Evolutionary conservation across 2,113 vertebrate genomes (phyloP), one percentile per base, ranked within the genome.

Genomic region (Odontesthes bonariensis): DNA sequence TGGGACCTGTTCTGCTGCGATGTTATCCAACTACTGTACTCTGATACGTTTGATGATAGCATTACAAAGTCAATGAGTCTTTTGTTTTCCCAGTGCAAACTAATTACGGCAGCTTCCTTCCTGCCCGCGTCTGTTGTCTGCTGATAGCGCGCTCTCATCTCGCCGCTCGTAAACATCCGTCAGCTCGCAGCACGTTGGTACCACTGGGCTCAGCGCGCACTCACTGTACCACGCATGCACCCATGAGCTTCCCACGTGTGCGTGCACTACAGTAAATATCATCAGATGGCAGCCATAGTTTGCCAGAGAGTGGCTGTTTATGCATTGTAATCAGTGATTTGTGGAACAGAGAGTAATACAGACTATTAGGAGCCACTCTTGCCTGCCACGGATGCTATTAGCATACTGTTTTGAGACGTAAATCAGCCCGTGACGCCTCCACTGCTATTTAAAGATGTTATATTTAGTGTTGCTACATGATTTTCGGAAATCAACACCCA

Each of bases 71-170:
- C 85, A 79, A 78, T n/a, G 46, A 67, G 60, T 46, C 72, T 83
- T 86, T 91, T 89, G 86, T 91, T 90, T 88, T 86, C 74, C 74
- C 70, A 35, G 77, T 60, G 69, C 75, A 73, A 78, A 74, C 85
- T 85, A 83, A 90, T 92, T 79, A 84, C 56, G 3, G 33, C 59
- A 0, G 33, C 77, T 92, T 91, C 91, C 91, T 92, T 88, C 85
- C 87, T 73, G 55, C 38, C 73, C 0, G 44, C 4, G 47, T 46
- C 85, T 90, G 90, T 57, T 52, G 74, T 44, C 70, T 7, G 19
- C 86, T 80, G 91, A 92, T 90, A 90, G 79, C 31, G n/a, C 9
- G 2, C 53, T 71, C 69, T 80, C 86, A 75, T 77, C 85, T 67
- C 65, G 0, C 44, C 3, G 20, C 66, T 49, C 6, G 35, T 67